Base-by-base conservation (phyloP, 2,888 invertebrate genomes). In the Lasioglossum oenotherae region DNA sequence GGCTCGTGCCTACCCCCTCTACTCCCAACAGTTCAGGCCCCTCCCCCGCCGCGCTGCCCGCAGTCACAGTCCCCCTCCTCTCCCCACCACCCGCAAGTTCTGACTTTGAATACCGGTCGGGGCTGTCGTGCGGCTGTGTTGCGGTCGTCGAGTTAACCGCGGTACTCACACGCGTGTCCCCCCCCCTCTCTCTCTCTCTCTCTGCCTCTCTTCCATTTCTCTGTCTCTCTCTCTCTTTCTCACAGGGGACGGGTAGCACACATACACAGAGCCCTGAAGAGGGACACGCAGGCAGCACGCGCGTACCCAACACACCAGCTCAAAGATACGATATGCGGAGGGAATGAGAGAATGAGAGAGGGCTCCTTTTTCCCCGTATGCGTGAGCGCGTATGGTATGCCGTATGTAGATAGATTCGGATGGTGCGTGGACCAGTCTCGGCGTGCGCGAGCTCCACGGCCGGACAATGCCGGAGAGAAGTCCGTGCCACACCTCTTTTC, bases 401-500 rank as follows among this genome's bases (percentile, higher is more conserved):
- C 85, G 88, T 90, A 91, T 92, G 91, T 88, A 92, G 92, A 92
- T 93, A 92, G 92, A 93, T 93, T 93, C 89, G 93, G 93, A 93
- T 92, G 93, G 88, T 92, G 93, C 92, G 91, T 92, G 93, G 92
- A 92, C 93, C 92, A 93, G 92, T 93, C 92, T 84, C 87, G 90
- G 88, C 87, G 92, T 88, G 87, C 90, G 90, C 92, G 89, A 89
- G 85, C 91, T 81, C 81, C 85, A 87, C 89, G 84, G 84, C 82
- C 92, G 89, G 90, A 86, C 89, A 90, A 92, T 92, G 92, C 92
- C 80, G 90, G 88, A 90, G 92, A 93, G 92, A 92, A 91, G 91
- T 91, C 88, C 89, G 89, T 92, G 93, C 94, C 94, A 94, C 94
- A 94, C 94, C 94, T 94, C 93, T 94, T 94, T 93, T 93, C 93